These are phyloP conservation scores for Fistularia commersonii DNA, from an alignment of 2,797 vertebrate species.

Conservation along the genomic window DNA sequence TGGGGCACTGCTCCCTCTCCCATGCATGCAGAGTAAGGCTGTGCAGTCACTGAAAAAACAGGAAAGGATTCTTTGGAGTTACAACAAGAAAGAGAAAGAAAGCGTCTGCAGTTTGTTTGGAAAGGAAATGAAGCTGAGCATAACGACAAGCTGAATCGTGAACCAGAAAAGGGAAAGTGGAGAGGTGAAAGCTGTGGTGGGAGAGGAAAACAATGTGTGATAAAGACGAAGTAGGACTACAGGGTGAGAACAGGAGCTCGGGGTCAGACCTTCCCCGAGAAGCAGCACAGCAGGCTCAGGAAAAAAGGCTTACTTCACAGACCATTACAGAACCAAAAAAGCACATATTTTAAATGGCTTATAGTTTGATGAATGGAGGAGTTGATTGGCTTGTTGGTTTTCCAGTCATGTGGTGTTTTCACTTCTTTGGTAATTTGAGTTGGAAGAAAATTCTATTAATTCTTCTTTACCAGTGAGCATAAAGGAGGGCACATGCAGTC, in stretches of 20 bases:
- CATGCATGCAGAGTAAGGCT: not conserved
- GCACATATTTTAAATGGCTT: constrained; percentile 43
- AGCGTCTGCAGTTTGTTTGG: constrained; percentile 53
- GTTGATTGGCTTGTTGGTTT: constrained; percentile 2
- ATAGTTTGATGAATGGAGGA: constrained; percentile 18
- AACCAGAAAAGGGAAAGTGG: constrained; percentile 40
- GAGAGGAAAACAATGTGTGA: constrained; percentile 37
- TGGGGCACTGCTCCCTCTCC: constrained; percentile 28
- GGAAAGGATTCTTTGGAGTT: constrained; percentile 36
- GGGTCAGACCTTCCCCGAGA: constrained; percentile 40
- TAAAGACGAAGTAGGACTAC: constrained; percentile 48
- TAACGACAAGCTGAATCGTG: constrained; percentile 46
- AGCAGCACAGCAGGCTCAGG: constrained; percentile 39
- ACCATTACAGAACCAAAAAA: constrained; percentile 29
- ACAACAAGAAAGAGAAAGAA: constrained; percentile 27
- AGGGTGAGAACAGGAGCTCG: constrained; percentile 47
- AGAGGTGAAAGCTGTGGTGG: constrained; percentile 28
- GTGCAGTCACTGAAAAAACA: not conserved
- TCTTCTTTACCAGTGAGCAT: constrained; percentile 19
- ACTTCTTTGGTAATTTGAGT: constrained; percentile 10
- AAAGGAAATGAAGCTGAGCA: constrained; percentile 51
- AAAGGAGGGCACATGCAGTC: constrained; percentile 26
- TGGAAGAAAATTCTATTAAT: constrained; percentile 22
- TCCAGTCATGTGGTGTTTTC: constrained; percentile 34
- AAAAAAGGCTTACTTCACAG: constrained; percentile 5